Conservation (phyloP, 30 jellyfish, hydroid and myxozoan species). For the Turritopsis dohrnii region DNA sequence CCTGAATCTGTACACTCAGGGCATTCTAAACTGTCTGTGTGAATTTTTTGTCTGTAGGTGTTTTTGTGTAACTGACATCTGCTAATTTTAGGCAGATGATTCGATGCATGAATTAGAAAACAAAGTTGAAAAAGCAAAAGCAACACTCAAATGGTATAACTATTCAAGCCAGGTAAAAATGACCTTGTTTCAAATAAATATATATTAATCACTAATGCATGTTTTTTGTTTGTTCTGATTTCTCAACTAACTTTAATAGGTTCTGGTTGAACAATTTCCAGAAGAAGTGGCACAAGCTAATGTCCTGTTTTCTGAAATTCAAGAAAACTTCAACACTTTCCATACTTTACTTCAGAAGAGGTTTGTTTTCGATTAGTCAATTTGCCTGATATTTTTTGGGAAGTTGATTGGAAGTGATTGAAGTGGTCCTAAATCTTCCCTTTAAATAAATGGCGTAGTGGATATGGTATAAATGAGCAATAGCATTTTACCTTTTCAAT, state of each 20-base stretch:
- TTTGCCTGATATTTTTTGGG: too few relatives aligned
- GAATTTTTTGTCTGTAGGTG: too few relatives aligned
- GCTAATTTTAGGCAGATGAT: slow-evolving; percentile 17
- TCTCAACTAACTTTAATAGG: not conserved
- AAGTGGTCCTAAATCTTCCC: too few relatives aligned
- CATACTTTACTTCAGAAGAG: slow-evolving; percentile 56
- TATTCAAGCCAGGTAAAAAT: slow-evolving; percentile 43
- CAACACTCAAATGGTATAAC: slow-evolving; percentile 24
- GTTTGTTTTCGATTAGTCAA: slow-evolving; percentile 23
- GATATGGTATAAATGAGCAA: too few relatives aligned
- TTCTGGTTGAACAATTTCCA: slow-evolving; percentile 40
- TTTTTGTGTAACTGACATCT: too few relatives aligned
- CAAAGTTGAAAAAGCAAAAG: slow-evolving; percentile 24
- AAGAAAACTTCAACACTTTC: slow-evolving; percentile 25
- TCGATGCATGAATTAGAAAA: slow-evolving; percentile 16
- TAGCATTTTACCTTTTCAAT: too few relatives aligned
- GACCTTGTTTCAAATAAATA: not conserved
- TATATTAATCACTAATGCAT: not conserved
- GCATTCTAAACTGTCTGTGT: too few relatives aligned
- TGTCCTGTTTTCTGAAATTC: slow-evolving; percentile 43
- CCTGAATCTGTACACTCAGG: too few relatives aligned
- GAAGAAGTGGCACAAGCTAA: slow-evolving; percentile 44
- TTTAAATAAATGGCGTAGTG: too few relatives aligned
- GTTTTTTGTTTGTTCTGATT: not conserved
- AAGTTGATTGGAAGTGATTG: too few relatives aligned